These are phyloP conservation scores for Sphaeramia orbicularis DNA, from an alignment of 2,797 vertebrate species.

Conservation along the genomic window DNA sequence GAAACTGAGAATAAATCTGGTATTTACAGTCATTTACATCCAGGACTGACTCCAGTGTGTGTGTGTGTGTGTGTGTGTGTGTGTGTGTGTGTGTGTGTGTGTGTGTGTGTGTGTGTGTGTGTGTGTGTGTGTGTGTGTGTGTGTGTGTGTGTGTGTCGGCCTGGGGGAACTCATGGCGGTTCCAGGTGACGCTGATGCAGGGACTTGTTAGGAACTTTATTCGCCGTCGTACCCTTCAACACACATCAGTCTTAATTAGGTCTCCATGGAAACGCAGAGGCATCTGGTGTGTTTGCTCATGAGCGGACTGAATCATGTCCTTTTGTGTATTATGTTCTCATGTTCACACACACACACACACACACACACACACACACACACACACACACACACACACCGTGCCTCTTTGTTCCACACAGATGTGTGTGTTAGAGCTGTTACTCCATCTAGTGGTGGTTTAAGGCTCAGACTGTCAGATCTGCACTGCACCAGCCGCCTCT, in stretches of 20 bases:
- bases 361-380: no score
- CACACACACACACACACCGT: no score
- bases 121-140: no score
- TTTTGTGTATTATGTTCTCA: slow-evolving; percentile 28
- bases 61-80: no score
- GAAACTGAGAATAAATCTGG: no score
- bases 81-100: no score
- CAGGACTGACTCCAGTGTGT: no score
- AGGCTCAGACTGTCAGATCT: slow-evolving; percentile 22
- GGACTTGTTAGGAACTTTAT: slow-evolving; percentile 74
- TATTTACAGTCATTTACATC: no score
- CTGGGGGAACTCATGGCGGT: slow-evolving; percentile 68
- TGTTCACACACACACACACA: slow-evolving; percentile 2
- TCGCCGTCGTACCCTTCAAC: slow-evolving; percentile 73
- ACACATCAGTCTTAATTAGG: slow-evolving; percentile 78
- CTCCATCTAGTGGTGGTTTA: slow-evolving; percentile 78
- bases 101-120: no score
- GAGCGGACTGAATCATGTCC: slow-evolving; percentile 49
- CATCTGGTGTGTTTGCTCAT: slow-evolving; percentile 72
- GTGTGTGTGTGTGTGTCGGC: slow-evolving; percentile 52
- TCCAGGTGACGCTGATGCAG: slow-evolving; percentile 56
- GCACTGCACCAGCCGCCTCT: slow-evolving; percentile 51
- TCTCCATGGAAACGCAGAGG: slow-evolving; percentile 64
- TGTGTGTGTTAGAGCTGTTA: slow-evolving; percentile 57
- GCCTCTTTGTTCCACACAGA: slow-evolving; percentile 29